Conservation (phyloP, 2,797 vertebrate species). For the Cirrhinus mrigala region DNA sequence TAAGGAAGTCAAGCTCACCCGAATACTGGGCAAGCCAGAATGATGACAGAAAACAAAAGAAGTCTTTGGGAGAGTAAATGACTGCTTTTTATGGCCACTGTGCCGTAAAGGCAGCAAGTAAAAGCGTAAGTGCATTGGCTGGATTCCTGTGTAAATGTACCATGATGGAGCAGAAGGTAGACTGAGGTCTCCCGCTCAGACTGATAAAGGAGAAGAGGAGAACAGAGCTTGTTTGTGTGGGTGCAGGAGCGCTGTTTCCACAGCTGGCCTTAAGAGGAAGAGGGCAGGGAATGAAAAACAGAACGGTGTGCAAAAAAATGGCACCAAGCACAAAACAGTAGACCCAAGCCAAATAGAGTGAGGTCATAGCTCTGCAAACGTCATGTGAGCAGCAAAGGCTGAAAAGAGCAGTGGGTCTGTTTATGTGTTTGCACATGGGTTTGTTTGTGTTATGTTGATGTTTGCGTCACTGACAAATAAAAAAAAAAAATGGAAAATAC, state of each 20-base stretch:
- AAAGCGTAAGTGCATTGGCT: conserved; percentile 42
- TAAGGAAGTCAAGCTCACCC: conserved; percentile 18
- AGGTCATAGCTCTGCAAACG: conserved; percentile 29
- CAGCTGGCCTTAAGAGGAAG: conserved; percentile 65
- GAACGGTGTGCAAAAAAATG: conserved; percentile 31
- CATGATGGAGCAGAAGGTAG: conserved; percentile 45
- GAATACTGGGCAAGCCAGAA: conserved; percentile 12
- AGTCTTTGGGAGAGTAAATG: conserved; percentile 33
- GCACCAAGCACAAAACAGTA: conserved; percentile 36
- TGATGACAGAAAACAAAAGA: conserved; percentile 45
- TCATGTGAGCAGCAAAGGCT: not conserved
- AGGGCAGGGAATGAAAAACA: conserved; percentile 59
- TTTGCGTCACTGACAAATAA: not conserved
- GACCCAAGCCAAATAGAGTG: conserved; percentile 39
- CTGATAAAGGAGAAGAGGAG: conserved; percentile 65
- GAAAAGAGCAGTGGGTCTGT: not conserved
- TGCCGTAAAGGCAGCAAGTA: conserved; percentile 19
- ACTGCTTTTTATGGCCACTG: conserved; percentile 34
- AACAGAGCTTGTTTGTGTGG: conserved; percentile 63
- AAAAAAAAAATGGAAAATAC: not conserved
- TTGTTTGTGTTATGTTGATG: conserved; percentile 3
- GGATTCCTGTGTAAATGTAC: conserved; percentile 48
- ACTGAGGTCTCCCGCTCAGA: conserved; percentile 28
- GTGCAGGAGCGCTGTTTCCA: conserved; percentile 58
- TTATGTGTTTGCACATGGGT: not conserved